Percentiles rank a stretch among this genome's conserved stretches.
Evolutionary conservation across 2,113 vertebrate species (phyloP).

Genomic region (Lagopus leucura): DNA sequence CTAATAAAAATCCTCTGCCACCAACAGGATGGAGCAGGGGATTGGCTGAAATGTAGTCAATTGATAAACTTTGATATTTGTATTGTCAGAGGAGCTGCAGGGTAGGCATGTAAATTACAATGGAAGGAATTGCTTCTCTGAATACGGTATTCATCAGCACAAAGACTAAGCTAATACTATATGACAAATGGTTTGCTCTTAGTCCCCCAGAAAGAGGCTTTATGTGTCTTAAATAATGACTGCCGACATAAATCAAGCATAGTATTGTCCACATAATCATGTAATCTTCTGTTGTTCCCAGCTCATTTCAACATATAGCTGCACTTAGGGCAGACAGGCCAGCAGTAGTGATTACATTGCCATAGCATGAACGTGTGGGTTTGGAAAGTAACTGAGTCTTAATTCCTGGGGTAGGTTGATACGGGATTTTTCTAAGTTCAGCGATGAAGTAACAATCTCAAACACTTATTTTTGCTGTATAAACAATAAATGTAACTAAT

Average conservation of each 20-base stretch:
- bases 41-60: neutral
- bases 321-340: conserved; percentile 42
- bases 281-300: neutral
- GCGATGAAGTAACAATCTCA: neutral
- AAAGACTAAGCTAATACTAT: conserved; percentile 48
- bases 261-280: conserved; percentile 38
- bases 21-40: neutral
- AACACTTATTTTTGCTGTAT: neutral
- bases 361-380: neutral
- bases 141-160: conserved; percentile 43
- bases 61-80: conserved; percentile 14
- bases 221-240: conserved; percentile 46
- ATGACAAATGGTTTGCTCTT: conserved; percentile 57
- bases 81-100: conserved; percentile 4
- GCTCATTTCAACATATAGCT: conserved; percentile 13
- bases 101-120: neutral
- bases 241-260: conserved; percentile 54
- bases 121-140: neutral
- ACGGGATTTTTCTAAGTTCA: neutral
- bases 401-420: neutral
- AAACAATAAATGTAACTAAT: neutral
- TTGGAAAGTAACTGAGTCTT: conserved; percentile 39
- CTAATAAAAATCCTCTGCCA: neutral
- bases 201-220: conserved; percentile 40
- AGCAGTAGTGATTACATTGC: conserved; percentile 35